Evolutionary conservation across 2,113 vertebrate species (phyloP).

Genomic region (Tor tambroides): DNA sequence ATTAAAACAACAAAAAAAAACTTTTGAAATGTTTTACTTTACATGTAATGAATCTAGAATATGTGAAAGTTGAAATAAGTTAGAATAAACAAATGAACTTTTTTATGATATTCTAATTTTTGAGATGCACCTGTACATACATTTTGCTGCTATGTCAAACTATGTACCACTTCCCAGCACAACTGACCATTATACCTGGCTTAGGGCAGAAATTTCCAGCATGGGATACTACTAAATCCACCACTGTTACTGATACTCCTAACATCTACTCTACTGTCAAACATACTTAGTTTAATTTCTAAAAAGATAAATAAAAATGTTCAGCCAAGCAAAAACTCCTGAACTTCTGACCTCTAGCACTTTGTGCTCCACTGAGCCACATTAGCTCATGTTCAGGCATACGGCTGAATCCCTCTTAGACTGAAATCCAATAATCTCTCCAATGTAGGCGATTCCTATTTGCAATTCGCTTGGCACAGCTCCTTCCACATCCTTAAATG

Average conservation of each 20-base stretch:
- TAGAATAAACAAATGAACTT: too few relatives aligned
- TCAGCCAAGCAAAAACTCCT: background rate
- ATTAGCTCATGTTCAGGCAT: background rate
- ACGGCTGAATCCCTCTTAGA: background rate
- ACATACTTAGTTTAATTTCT: background rate
- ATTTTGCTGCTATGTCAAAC: background rate
- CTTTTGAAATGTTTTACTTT: too few relatives aligned
- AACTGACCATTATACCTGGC: background rate
- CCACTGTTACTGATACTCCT: background rate
- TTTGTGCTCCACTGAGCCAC: background rate
- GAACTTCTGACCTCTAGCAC: background rate
- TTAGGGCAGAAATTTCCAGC: background rate
- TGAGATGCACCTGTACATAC: too few relatives aligned
- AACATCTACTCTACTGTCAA: background rate
- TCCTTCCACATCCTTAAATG: background rate
- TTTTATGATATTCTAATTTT: too few relatives aligned
- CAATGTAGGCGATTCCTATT: background rate
- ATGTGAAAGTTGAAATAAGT: too few relatives aligned
- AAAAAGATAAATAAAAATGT: background rate
- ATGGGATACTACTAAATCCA: background rate
- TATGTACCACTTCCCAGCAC: background rate
- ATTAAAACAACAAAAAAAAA: too few relatives aligned
- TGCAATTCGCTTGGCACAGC: background rate
- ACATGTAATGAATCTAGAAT: too few relatives aligned
- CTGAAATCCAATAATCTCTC: background rate